Conservation (phyloP, 2,113 vertebrate species). For the Baryphthengus martii region DNA sequence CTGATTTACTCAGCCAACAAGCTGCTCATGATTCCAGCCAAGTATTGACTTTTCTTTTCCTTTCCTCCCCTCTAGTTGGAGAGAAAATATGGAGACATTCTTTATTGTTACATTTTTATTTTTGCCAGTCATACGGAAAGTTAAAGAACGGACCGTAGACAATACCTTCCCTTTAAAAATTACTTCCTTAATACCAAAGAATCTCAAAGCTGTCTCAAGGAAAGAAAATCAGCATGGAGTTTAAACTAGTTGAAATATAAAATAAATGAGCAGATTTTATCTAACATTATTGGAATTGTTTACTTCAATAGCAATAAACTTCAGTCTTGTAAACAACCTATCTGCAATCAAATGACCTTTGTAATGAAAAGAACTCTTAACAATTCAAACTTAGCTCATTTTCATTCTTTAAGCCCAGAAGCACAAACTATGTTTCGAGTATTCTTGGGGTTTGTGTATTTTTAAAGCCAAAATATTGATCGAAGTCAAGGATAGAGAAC, state of each 20-base stretch:
- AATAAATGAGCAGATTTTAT: slow-evolving; percentile 29
- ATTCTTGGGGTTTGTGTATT: not conserved
- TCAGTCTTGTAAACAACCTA: slow-evolving; percentile 36
- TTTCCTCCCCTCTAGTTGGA: not conserved
- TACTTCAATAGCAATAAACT: slow-evolving; percentile 20
- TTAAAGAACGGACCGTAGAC: not conserved
- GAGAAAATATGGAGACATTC: not conserved
- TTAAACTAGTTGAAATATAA: slow-evolving; percentile 31
- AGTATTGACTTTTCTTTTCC: slow-evolving; percentile 21
- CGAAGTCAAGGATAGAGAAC: not conserved
- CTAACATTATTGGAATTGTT: not conserved
- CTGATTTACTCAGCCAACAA: slow-evolving; percentile 55
- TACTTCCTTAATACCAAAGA: not conserved
- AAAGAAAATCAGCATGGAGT: not conserved
- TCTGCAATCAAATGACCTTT: slow-evolving; percentile 17
- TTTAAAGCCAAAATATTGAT: not conserved
- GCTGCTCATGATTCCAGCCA: slow-evolving; percentile 1
- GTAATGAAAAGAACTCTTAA: not conserved
- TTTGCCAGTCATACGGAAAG: not conserved
- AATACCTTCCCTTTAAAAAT: not conserved
- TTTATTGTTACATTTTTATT: not conserved
- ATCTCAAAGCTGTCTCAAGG: slow-evolving; percentile 14
- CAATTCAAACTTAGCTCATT: not conserved
- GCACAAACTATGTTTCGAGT: not conserved
- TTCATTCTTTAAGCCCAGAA: not conserved